phyloP scores from a whole-genome alignment of 2,888 invertebrate species.

The Thalpophila matura region DNA sequence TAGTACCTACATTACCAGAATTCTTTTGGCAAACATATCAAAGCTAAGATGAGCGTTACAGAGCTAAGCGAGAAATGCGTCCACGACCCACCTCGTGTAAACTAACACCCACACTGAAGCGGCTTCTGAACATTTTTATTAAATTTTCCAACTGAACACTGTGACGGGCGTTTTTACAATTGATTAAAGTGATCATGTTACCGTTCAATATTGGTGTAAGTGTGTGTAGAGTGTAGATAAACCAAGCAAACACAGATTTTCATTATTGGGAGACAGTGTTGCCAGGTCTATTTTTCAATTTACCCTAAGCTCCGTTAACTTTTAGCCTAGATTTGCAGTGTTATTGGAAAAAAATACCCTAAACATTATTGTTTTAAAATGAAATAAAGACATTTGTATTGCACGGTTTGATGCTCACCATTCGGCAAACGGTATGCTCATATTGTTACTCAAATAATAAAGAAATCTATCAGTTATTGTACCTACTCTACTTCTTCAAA shows the following conservation, averaged over 20 bases:
- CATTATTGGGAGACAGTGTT: background rate
- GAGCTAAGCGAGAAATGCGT: constrained; percentile 9
- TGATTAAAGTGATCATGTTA: constrained; percentile 62
- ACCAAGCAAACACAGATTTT: background rate
- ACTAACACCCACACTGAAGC: constrained; percentile 61
- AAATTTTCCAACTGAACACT: constrained; percentile 67
- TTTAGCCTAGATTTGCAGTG: no score
- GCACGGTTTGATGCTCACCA: no score
- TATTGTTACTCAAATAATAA: no score
- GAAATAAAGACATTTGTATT: no score
- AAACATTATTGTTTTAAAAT: no score
- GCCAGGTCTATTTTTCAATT: no score
- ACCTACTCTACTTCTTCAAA: no score
- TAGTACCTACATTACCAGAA: background rate
- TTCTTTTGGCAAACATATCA: background rate
- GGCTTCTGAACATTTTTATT: constrained; percentile 73
- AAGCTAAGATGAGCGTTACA: constrained; percentile 1
- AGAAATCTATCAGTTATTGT: no score
- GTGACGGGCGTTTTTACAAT: constrained; percentile 60
- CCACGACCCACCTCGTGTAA: constrained; percentile 55
- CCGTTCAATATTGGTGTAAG: constrained; percentile 8
- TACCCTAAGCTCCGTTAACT: no score
- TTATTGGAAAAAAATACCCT: no score
- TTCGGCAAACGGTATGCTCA: no score
- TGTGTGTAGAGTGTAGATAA: background rate